Evolutionary conservation across 1,140 invertebrate species (phyloP).

Genomic region (Heliconius eleuchia): DNA sequence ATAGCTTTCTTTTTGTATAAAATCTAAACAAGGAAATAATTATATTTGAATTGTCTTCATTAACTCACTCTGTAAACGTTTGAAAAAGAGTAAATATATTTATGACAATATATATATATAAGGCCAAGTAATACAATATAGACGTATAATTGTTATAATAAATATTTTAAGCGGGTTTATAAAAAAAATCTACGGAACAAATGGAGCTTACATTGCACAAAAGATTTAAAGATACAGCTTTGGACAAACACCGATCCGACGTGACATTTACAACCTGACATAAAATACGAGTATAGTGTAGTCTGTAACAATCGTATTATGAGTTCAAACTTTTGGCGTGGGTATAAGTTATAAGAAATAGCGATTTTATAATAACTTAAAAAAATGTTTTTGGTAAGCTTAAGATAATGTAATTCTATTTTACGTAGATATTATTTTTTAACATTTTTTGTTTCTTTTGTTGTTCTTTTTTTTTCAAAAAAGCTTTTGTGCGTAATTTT

Average conservation of each 20-base stretch:
- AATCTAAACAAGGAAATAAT: too few species aligned
- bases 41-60: too few species aligned
- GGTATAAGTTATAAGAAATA: background rate
- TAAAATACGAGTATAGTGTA: slow-evolving; percentile 40
- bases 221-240: background rate
- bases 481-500: background rate
- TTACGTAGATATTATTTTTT: background rate
- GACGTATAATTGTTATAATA: background rate
- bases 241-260: slow-evolving; percentile 25
- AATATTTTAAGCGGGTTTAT: background rate
- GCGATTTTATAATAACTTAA: background rate
- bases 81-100: too few species aligned
- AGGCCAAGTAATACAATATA: background rate
- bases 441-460: too few species aligned
- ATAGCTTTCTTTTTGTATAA: too few species aligned
- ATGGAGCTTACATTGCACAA: background rate
- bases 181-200: background rate
- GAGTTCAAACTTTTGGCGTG: background rate
- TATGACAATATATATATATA: too few species aligned
- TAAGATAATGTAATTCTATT: background rate
- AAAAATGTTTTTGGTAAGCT: background rate
- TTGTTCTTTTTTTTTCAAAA: too few species aligned
- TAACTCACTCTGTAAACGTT: too few species aligned
- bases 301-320: slow-evolving; percentile 44
- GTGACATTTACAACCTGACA: slow-evolving; percentile 53